phyloP scores from a whole-genome alignment of 2,888 invertebrate genomes.

The Bibio marci region DNA sequence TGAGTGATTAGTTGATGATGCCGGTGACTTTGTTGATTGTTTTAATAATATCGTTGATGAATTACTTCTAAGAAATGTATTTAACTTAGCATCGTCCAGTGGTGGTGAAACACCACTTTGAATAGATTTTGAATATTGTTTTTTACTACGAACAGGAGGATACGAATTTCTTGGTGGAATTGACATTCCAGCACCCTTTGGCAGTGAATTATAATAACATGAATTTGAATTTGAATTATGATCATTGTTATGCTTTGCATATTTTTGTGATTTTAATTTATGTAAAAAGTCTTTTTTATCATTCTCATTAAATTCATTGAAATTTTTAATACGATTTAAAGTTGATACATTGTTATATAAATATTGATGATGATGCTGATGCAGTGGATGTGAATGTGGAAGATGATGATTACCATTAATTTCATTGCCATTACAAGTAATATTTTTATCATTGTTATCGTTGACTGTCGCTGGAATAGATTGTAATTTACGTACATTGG shows the following conservation, averaged over 20 bases:
- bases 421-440: too few species aligned
- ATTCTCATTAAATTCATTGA: background rate
- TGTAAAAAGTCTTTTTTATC: conserved; percentile 24
- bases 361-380: too few species aligned
- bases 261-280: conserved; percentile 26
- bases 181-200: conserved; percentile 34
- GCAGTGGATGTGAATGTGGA: too few species aligned
- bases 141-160: conserved; percentile 40
- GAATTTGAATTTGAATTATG: conserved; percentile 6
- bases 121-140: conserved; percentile 20
- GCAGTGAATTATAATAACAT: conserved; percentile 25
- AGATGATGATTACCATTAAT: too few species aligned
- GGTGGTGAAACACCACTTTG: conserved; percentile 6
- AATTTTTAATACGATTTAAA: conserved; percentile 12
- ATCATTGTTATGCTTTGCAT: conserved; percentile 15
- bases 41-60: too few species aligned
- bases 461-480: background rate
- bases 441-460: too few species aligned
- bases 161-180: conserved; percentile 45
- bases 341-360: conserved; percentile 8
- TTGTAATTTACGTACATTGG: too few species aligned
- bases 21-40: too few species aligned
- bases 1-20: too few species aligned
- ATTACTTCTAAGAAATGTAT: conserved; percentile 41
- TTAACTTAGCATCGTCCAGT: conserved; percentile 31